These are phyloP conservation scores for Microctonus aethiopoides DNA, from an alignment of 2,888 invertebrate species.

Conservation along the genomic window DNA sequence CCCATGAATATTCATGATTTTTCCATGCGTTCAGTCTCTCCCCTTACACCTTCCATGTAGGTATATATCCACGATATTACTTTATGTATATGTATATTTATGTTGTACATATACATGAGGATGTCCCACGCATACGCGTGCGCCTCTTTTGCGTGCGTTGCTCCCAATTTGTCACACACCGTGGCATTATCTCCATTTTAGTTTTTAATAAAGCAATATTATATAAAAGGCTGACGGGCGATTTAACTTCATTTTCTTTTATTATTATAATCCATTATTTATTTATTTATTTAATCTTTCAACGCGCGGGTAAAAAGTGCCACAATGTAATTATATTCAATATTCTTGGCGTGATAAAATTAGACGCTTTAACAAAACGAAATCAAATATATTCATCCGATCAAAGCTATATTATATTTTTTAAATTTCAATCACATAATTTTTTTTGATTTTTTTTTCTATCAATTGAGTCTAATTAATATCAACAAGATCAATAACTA, in stretches of 20 bases:
- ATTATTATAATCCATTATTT: constrained; percentile 10
- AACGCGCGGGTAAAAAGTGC: constrained; percentile 18
- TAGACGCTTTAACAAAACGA: constrained; percentile 35
- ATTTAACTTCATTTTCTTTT: constrained; percentile 12
- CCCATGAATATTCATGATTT: constrained; percentile 62
- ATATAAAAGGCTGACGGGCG: constrained; percentile 4
- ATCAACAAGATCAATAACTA: not conserved
- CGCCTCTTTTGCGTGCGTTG: constrained; percentile 55
- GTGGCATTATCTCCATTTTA: constrained; percentile 65
- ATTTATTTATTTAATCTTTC: not conserved
- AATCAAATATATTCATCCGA: constrained; percentile 38
- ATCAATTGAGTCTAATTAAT: too few relatives aligned
- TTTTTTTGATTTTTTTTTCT: not conserved
- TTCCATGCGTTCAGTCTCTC: constrained; percentile 43
- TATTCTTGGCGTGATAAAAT: constrained; percentile 34
- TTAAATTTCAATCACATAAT: not conserved
- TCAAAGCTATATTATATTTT: not conserved
- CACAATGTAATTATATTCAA: constrained; percentile 35
- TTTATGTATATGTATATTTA: constrained; percentile 10
- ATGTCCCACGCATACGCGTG: constrained; percentile 27
- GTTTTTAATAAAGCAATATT: constrained; percentile 59
- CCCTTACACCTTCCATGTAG: constrained; percentile 16
- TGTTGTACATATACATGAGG: constrained; percentile 12
- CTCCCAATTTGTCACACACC: constrained; percentile 67
- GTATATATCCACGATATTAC: not conserved